Base-by-base conservation (phyloP, 2,888 invertebrate genomes). In the Epistrophe grossulariae region DNA sequence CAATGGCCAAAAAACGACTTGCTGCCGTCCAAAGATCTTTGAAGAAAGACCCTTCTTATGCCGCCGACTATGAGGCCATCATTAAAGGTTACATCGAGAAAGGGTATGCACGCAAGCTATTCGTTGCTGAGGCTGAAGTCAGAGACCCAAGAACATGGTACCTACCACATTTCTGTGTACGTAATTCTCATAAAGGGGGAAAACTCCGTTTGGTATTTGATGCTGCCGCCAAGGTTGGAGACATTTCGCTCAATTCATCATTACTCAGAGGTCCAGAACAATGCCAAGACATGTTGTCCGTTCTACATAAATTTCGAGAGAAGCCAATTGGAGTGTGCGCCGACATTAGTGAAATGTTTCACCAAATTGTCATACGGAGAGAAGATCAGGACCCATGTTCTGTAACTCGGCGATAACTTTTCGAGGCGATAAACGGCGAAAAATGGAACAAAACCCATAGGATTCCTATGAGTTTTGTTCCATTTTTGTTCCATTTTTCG, bases 131-230 rank as follows among this genome's bases (percentile, higher is more conserved):
- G 4, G 19, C 40, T 13, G 38, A 60, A 11, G 38, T 40, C 0
- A 60, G 19, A 7, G 38, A 40, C 0, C 60, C 60, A 4, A 60
- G 60, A 19, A 60, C 60, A 19, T 28, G 28, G 50, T 50, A 50
- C 7, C 50, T 50, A 11, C 50, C 19, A 11, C 10, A 50, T 50
- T 38, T 60, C 4, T 60, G 60, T 15, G 60, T 60, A 4, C 17
- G 40, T 0, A 40, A 60, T 13, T 60, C 60, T 0, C 60, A 60
- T 9, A 76, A 64, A 11, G 64, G 28, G 13, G 64, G 52, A 8
- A 64, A 64, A 9, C 17, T 64, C 24, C 64, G 43, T 19, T 15
- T 76, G 8, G 64, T 52, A 6, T 64, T 76, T 3, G 64, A 55
- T 6, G 60, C 13, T 10, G 45, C 71, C 1, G 50, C 19, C 19